Base-by-base conservation (phyloP, 2,797 vertebrate genomes). In the Varecia variegata region DNA sequence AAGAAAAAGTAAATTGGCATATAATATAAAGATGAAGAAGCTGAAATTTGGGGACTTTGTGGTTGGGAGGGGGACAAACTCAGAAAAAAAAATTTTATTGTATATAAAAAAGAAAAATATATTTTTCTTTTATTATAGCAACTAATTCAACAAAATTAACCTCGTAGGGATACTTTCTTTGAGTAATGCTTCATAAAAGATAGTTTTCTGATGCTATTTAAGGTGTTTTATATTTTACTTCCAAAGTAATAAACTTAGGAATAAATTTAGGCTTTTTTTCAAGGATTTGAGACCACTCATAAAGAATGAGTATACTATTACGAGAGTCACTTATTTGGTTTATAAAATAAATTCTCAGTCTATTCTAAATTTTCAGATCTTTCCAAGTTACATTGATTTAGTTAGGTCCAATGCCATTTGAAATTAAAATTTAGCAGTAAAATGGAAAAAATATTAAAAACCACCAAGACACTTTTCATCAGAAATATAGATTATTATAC, bases 201-300 rank as follows among this genome's bases (percentile, higher is more conserved):
- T 40, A 94, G 11, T 12, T 96, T 98, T 89, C 15, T 65, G 68
- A 92, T 50, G 67, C 4, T 47, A 23, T 56, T 23, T 94, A 96
- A 94, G 71, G 10, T 54, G 4, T 79, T 32, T 92, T 0, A 12
- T 32, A 50, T 23, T 54, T 43, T 84, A 58, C 21, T 87, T 47
- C 43, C 1, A 56, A 90, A 43, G 76, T 6, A 84, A 96, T 90
- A 88, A 74, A 23, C 15, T 32, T 32, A 30, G 11, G 0, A 93
- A 56, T 50, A 91, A 45, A 88, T 93, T 88, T 89, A 97, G 38
- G 54, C 7, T 95, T 91, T 90, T 50, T 5, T 96, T 80, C 50
- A 77, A 95, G 10, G 1, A 96, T 50, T 82, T 96, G 60, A 93
- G 38, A 56, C 18, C 56, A 90, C 21, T 82, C 77, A 60, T 7